phyloP scores from a whole-genome alignment of 2,888 invertebrate species.

The Drosophila atripex region DNA sequence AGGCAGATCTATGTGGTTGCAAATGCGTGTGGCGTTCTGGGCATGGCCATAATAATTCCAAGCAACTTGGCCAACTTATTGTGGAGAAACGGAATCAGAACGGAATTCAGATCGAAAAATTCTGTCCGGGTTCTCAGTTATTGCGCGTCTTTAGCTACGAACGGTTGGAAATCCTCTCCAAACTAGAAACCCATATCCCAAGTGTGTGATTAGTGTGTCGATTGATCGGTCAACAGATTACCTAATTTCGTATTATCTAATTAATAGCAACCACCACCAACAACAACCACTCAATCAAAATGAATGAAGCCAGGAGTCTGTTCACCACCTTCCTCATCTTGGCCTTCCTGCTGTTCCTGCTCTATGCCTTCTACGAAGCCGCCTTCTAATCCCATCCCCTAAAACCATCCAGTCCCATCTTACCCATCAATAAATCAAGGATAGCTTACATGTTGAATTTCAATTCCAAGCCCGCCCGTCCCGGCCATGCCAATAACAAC shows the following conservation, averaged over 20 bases:
- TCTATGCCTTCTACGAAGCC: slow-evolving; percentile 89
- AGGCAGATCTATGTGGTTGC: slow-evolving; percentile 32
- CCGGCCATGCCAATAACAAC: slow-evolving; percentile 40
- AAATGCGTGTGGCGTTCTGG: slow-evolving; percentile 26
- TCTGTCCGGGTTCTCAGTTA: slow-evolving; percentile 80
- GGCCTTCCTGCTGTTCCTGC: slow-evolving; percentile 87
- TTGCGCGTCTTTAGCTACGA: slow-evolving; percentile 82
- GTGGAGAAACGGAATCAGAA: slow-evolving; percentile 72
- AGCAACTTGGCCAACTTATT: slow-evolving; percentile 58
- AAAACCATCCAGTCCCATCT: slow-evolving; percentile 39
- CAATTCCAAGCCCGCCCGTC: slow-evolving; percentile 58
- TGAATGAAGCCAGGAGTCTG: slow-evolving; percentile 88
- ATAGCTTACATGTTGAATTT: slow-evolving; percentile 74
- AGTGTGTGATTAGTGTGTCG: slow-evolving; percentile 40
- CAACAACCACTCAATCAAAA: slow-evolving; percentile 66
- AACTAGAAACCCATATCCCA: slow-evolving; percentile 22
- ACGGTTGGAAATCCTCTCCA: slow-evolving; percentile 72
- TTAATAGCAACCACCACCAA: slow-evolving; percentile 46
- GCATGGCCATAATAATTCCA: slow-evolving; percentile 70
- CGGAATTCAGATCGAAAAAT: slow-evolving; percentile 50
- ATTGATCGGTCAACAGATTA: slow-evolving; percentile 18
- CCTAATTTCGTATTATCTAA: slow-evolving; percentile 24
- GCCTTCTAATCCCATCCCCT: slow-evolving; percentile 67
- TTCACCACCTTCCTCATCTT: slow-evolving; percentile 89
- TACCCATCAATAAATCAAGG: slow-evolving; percentile 56